Base-by-base conservation (phyloP, 2,888 invertebrate genomes). In the Aleiodes testaceus region DNA sequence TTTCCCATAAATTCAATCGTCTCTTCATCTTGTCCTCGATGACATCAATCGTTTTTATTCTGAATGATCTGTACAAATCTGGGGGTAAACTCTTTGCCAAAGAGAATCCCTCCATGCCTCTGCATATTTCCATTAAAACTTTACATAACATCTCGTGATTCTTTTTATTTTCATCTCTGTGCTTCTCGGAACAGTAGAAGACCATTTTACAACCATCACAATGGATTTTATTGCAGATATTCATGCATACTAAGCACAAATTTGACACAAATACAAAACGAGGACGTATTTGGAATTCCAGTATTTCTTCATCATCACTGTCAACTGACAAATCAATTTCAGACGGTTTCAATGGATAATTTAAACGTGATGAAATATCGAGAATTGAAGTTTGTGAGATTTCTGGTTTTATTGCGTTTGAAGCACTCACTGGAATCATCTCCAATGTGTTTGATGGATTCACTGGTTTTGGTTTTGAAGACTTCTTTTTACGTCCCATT, bases 231-330 rank as follows among this genome's bases (percentile, higher is more conserved):
- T 55, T 73, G 36, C 75, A 78, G 0, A 68, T 47, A 22, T 81
- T 61, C 80, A 82, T 77, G 78, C 85, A 85, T 12, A 82, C 75
- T 63, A 82, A 84, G 74, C 93, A 93, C 4, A 90, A 86, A 73
- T 90, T 91, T 50, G 90, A 89, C 42, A 91, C 86, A 81, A 91
- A 93, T 12, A 92, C 91, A 80, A 90, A 90, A 9, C 93, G 89
- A 66, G 92, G 92, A 79, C 90, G 91, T 74, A 92, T 92, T 74
- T 92, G 90, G 79, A 92, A 91, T 63, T 92, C 90, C 61, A 91
- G 88, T 68, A 90, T 90, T 69, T 91, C 90, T 45, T 90, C 91
- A 26, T 90, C 90, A 73, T 90, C 90, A 18, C 72, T 76, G 22
- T 78, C 77, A 36, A 71, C 66, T 64, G 70, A 66, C 16, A 73